phyloP scores from a whole-genome alignment of 2,113 vertebrate species.

The Muscicapa adusta region DNA sequence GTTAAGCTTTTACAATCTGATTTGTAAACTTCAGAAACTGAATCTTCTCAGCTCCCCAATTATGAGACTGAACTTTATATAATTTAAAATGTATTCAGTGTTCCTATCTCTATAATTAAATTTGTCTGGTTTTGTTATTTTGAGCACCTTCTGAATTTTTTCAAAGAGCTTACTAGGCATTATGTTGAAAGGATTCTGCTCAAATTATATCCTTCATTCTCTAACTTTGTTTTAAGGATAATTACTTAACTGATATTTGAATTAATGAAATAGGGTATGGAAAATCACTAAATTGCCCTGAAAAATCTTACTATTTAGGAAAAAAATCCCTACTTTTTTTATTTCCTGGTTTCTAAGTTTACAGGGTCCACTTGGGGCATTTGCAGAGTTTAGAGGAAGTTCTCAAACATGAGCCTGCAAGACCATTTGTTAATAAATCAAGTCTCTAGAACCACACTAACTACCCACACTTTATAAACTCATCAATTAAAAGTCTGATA shows the following conservation, averaged over 20 bases:
- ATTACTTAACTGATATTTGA: background rate
- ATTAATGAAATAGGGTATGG: background rate
- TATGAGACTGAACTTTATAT: background rate
- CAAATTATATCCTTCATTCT: background rate
- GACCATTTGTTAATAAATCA: background rate
- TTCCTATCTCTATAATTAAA: slow-evolving; percentile 18
- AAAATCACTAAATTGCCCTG: background rate
- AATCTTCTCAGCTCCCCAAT: background rate
- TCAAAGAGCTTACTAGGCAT: background rate
- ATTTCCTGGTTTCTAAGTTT: background rate
- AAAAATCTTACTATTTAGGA: background rate
- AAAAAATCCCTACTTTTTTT: background rate
- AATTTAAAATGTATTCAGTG: background rate
- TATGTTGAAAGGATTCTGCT: background rate
- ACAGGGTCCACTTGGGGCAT: background rate
- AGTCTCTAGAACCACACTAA: background rate
- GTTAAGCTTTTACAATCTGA: background rate
- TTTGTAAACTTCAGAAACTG: background rate
- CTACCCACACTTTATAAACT: background rate
- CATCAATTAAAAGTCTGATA: background rate
- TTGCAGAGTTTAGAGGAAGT: background rate
- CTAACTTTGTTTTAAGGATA: background rate
- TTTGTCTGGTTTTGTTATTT: slow-evolving; percentile 10
- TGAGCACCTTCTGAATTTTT: background rate
- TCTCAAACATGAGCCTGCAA: background rate